Evolutionary conservation across 2,797 vertebrate species (phyloP).

Genomic region (Tenualosa ilisha): DNA sequence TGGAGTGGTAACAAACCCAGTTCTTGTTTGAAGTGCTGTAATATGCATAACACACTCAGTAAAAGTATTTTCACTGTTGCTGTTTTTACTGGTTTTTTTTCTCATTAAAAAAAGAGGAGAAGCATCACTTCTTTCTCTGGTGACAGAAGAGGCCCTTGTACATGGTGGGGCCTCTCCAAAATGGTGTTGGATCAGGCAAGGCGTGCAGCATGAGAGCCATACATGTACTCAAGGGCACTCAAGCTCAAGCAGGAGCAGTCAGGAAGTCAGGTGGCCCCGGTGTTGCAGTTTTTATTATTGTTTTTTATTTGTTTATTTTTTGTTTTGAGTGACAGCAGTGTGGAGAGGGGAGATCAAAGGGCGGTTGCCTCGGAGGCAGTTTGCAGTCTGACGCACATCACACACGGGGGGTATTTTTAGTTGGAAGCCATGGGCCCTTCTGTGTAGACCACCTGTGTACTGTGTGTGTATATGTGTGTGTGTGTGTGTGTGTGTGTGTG

Average conservation of each 20-base stretch:
- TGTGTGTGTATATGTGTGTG: background rate
- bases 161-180: background rate
- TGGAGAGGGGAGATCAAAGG: conserved; percentile 19
- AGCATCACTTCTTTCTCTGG: background rate
- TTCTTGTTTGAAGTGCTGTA: background rate
- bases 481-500: background rate
- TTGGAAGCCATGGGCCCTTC: background rate
- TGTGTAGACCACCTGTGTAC: conserved; percentile 13
- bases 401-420: background rate
- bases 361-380: background rate
- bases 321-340: background rate
- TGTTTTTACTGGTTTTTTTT: too few relatives aligned
- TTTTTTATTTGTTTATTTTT: background rate
- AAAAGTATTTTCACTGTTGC: background rate
- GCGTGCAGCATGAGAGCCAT: background rate
- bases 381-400: background rate
- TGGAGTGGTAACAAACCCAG: background rate
- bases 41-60: background rate
- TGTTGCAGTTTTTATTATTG: background rate
- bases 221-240: background rate
- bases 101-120: background rate
- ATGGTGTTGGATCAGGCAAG: background rate
- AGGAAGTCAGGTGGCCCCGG: conserved; percentile 2
- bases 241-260: background rate
- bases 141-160: conserved; percentile 1